Percentiles rank a stretch among this genome's conserved stretches.
Evolutionary conservation across 1,140 invertebrate species (phyloP).

Genomic region (Homalodisca vitripennis): DNA sequence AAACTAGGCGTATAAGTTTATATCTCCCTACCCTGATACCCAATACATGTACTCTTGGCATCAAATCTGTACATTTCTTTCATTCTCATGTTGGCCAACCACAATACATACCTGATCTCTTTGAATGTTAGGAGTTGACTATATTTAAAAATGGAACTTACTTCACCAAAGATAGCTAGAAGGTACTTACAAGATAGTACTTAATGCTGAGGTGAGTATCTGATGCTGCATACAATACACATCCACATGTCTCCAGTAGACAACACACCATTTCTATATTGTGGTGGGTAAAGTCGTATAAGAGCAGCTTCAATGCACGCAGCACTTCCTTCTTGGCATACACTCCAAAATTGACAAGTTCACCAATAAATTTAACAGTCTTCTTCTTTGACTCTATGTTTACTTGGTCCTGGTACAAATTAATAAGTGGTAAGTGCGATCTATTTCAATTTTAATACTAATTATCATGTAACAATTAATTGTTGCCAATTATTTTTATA

Average conservation of each 20-base stretch:
- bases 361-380: constrained; percentile 94
- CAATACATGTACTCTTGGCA: too few species aligned
- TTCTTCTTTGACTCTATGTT: constrained; percentile 99
- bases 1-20: too few species aligned
- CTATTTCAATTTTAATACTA: background rate
- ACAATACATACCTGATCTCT: background rate
- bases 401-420: constrained; percentile 77
- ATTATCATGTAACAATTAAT: background rate
- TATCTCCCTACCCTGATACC: too few species aligned
- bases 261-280: constrained; percentile 99
- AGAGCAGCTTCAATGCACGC: constrained; percentile 87
- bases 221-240: constrained; percentile 86
- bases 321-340: constrained; percentile 96
- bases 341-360: constrained; percentile 94
- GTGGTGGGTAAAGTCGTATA: constrained; percentile 96
- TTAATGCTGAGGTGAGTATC: constrained; percentile 93
- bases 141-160: background rate
- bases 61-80: too few species aligned
- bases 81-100: too few species aligned
- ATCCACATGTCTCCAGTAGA: constrained; percentile 91
- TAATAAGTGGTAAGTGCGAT: background rate
- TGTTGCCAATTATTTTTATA: background rate
- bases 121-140: background rate
- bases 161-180: background rate
- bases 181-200: constrained; percentile 69